phyloP scores from a whole-genome alignment of 2,113 vertebrate species.

The Ascaphus truei region DNA sequence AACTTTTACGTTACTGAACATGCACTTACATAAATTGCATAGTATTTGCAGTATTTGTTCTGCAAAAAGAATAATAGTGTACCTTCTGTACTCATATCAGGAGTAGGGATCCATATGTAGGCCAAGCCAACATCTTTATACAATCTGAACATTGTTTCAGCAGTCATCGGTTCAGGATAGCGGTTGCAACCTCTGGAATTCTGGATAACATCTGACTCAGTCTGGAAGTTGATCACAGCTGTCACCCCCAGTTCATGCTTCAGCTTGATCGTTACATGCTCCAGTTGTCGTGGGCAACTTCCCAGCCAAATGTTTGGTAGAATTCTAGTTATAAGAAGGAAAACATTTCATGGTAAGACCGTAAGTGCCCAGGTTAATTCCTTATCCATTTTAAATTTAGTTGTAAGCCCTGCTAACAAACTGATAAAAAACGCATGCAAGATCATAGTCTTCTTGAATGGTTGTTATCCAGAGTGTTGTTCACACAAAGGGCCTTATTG shows the following conservation, averaged over 20 bases:
- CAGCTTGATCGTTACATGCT: slow-evolving; percentile 88
- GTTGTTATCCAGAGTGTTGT: too few relatives aligned
- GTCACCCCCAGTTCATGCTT: slow-evolving; percentile 87
- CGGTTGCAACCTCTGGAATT: slow-evolving; percentile 87
- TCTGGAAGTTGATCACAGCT: slow-evolving; percentile 96
- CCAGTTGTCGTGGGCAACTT: slow-evolving; percentile 88
- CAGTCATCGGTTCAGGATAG: slow-evolving; percentile 75
- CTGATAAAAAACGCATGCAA: too few relatives aligned
- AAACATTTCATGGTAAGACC: too few relatives aligned
- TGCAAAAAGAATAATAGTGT: slow-evolving; percentile 13
- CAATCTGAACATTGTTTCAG: slow-evolving; percentile 79
- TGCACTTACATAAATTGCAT: too few relatives aligned
- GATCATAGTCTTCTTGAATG: too few relatives aligned
- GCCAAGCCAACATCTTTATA: slow-evolving; percentile 82
- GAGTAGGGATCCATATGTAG: slow-evolving; percentile 93
- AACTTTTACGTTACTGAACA: too few relatives aligned
- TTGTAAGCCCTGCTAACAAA: too few relatives aligned
- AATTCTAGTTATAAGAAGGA: slow-evolving; percentile 65
- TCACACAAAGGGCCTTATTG: too few relatives aligned
- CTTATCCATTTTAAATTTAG: too few relatives aligned
- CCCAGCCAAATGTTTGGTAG: slow-evolving; percentile 89
- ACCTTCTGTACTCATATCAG: slow-evolving; percentile 97
- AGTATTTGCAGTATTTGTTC: too few relatives aligned
- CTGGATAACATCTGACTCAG: slow-evolving; percentile 82
- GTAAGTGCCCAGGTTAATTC: too few relatives aligned